Evolutionary conservation across 2,113 vertebrate species (phyloP).

Genomic region (Bos indicus): DNA sequence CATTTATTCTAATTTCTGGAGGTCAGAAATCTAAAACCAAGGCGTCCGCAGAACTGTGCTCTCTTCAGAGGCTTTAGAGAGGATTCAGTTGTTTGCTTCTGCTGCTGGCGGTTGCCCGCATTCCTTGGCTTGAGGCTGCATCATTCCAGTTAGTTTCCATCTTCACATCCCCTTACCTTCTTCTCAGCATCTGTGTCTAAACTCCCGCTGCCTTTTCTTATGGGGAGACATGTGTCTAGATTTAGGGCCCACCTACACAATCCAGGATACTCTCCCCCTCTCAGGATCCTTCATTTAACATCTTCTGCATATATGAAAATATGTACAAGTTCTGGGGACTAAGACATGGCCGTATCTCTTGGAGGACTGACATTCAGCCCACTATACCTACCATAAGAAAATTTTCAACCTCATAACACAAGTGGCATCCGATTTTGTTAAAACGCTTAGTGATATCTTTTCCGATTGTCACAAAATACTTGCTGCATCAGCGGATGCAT

Average conservation of each 20-base stretch:
- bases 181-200: neutral
- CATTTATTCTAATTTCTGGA: neutral
- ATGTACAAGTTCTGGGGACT: neutral
- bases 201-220: neutral
- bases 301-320: neutral
- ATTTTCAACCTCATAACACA: neutral
- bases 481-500: neutral
- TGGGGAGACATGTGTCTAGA: neutral
- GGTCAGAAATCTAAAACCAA: neutral
- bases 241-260: neutral
- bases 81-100: neutral
- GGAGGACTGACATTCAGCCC: neutral
- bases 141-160: too few species aligned
- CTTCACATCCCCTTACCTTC: neutral
- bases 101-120: neutral
- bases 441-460: neutral
- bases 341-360: neutral
- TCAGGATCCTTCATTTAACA: neutral
- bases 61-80: neutral
- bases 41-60: neutral
- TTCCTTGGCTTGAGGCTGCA: neutral
- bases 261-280: neutral
- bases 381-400: neutral
- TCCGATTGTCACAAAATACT: neutral
- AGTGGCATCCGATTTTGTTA: neutral